Base-by-base conservation (phyloP, 2,888 invertebrate species). In the Prenolepis imparis region DNA sequence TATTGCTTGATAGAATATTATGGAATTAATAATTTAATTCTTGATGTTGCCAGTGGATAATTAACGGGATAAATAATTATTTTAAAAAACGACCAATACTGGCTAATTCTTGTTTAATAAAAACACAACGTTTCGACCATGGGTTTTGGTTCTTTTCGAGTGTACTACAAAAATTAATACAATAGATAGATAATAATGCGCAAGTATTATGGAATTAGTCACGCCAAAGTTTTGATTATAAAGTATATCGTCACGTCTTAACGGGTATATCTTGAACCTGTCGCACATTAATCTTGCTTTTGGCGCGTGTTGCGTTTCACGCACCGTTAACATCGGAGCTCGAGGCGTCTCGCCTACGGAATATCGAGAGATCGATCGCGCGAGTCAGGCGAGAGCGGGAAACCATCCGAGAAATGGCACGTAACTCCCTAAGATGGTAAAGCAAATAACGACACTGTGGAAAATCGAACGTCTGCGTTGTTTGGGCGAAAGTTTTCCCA, bases 401-500 rank as follows among this genome's bases (percentile, higher is more conserved):
- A 84, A 80, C 64, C 52, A 44, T 55, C 28, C 15, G 11, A 32
- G 70, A 59, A 67, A 75, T 64, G 74, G 24, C 44, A 61, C 64
- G 59, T 82, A 84, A 84, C 83, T 82, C 28, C 64, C 52, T 61
- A 74, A 61, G 84, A 87, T 85, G 85, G 84, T 78, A 85, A 70
- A 66, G 85, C 61, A 89, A 89, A 89, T 84, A 89, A 78, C 70
- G 78, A 74, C 44, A 84, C 57, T 48, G 59, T 66, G 81, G 57
- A 67, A 83, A 86, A 86, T 83, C 85, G 74, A 24, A n/a, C 59
- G 80, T 64, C 82, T 82, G 83, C 63, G 68, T 59, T 88, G 84
- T 89, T 88, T 87, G 88, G 70, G 83, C 67, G 75, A 86, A 87
- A 90, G 87, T 86, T 84, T 83, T 61, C n/a, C 39, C 67, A 48